Evolutionary conservation across 2,888 invertebrate species (phyloP), one percentile per base, ranked within the genome.

Genomic region (Epiblema foenella): DNA sequence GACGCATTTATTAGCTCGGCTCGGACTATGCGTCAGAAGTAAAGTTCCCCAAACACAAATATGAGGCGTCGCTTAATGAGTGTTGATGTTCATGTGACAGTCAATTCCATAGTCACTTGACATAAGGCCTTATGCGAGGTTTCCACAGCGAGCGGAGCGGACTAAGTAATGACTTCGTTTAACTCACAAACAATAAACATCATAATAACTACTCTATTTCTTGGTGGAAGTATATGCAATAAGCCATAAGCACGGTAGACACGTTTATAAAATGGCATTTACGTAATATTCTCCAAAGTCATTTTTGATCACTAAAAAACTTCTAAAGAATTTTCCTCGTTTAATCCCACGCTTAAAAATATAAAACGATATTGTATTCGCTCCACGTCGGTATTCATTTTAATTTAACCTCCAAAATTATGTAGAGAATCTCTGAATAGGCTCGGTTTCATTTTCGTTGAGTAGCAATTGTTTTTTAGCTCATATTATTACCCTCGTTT

Each of bases 401-500:
- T 63, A 57, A 63, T 69, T 69, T 54, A 49, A 69, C 63, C 69
- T 63, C 69, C 37, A 69, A 63, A 46, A 51, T 57, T 56, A 63
- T 54, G 60, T 69, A 57, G 68, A 49, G 57, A 56, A 33, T 20
- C 49, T 63, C 17, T 56, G 54, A 69, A 63, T 57, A 37, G 63
- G 63, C n/a, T 63, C 62, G 56, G 68, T 57, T 69, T 63, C 69
- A 69, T 69, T 69, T 69, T 63, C 56, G 49, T 69, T 63, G 63
- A 69, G 69, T 63, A 69, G 49, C 69, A 69, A 63, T 69, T 69
- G 69, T 69, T 69, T 69, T 63, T 63, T 18, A 63, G 63, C 69
- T 57, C 56, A 68, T 68, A 57, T 69, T 69, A 69, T 69, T 63
- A 57, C 62, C 54, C 63, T 46, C 63, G 37, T 63, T 69, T 49